These are phyloP conservation scores for Chrosomus eos DNA, from an alignment of 2,797 vertebrate genomes.

Conservation along the genomic window DNA sequence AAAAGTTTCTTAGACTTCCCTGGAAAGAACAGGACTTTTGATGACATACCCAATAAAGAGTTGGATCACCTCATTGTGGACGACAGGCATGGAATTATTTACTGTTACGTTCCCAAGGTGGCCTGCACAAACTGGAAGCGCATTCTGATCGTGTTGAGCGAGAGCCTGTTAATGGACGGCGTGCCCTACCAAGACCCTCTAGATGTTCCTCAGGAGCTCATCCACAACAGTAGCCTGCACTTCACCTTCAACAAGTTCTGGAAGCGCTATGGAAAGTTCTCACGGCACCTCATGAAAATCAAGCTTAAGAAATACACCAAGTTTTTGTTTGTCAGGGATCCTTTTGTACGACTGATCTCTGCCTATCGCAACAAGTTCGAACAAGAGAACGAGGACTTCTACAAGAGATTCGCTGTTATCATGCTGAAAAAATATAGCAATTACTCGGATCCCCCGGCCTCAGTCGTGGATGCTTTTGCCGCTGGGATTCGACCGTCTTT, in stretches of 20 bases:
- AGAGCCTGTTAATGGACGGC: constrained; percentile 87
- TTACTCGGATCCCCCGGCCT: constrained; percentile 82
- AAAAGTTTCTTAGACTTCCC: constrained; percentile 88
- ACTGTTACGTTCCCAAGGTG: constrained; percentile 98
- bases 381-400: constrained; percentile 91
- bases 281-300: constrained; percentile 93
- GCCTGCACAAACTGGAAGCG: constrained; percentile 99
- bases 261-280: constrained; percentile 94
- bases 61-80: constrained; percentile 97
- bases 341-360: constrained; percentile 96
- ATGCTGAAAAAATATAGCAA: constrained; percentile 90
- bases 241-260: constrained; percentile 97
- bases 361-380: constrained; percentile 97
- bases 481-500: constrained; percentile 88
- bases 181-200: constrained; percentile 88
- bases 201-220: constrained; percentile 84
- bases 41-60: constrained; percentile 95
- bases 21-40: constrained; percentile 92
- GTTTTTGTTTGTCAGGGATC: constrained; percentile 95
- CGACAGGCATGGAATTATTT: constrained; percentile 94
- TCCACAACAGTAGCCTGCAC: constrained; percentile 93
- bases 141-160: constrained; percentile 95
- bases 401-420: constrained; percentile 85
- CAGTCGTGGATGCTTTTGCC: constrained; percentile 87
- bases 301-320: constrained; percentile 98